These are phyloP conservation scores for Andrena trimmerana DNA, from an alignment of 2,888 invertebrate genomes.

Conservation along the genomic window DNA sequence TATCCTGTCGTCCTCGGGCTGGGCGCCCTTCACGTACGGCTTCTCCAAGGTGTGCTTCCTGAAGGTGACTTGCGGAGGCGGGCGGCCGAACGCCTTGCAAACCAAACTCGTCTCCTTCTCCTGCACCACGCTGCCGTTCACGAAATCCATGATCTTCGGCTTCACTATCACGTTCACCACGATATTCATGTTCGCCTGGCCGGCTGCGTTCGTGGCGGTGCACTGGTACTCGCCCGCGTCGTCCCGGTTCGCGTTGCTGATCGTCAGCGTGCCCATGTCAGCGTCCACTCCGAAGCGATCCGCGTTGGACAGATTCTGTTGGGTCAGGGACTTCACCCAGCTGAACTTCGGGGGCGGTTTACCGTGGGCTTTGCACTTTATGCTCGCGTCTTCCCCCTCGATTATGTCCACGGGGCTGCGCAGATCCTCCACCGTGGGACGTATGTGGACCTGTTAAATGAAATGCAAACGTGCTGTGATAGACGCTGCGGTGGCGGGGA, in stretches of 20 bases:
- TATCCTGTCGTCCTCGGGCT: slow-evolving; percentile 89
- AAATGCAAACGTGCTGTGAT: slow-evolving; percentile 39
- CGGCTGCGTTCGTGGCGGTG: slow-evolving; percentile 92
- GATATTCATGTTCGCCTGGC: slow-evolving; percentile 89
- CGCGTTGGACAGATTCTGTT: slow-evolving; percentile 90
- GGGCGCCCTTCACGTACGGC: slow-evolving; percentile 88
- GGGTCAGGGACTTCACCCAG: slow-evolving; percentile 92
- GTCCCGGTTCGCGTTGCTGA: slow-evolving; percentile 91
- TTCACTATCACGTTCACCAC: slow-evolving; percentile 90
- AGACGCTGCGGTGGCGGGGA: slow-evolving; percentile 17
- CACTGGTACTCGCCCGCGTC: slow-evolving; percentile 94
- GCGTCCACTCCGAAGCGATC: slow-evolving; percentile 90
- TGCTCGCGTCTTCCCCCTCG: slow-evolving; percentile 92
- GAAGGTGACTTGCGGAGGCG: slow-evolving; percentile 93
- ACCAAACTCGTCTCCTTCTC: slow-evolving; percentile 89
- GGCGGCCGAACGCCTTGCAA: slow-evolving; percentile 93
- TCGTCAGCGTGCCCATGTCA: slow-evolving; percentile 90
- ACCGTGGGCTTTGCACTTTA: slow-evolving; percentile 92
- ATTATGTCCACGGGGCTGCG: slow-evolving; percentile 89
- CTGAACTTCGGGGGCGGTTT: slow-evolving; percentile 94
- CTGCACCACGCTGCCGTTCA: slow-evolving; percentile 90
- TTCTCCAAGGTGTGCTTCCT: slow-evolving; percentile 90
- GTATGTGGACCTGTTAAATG: slow-evolving; percentile 88
- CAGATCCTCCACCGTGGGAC: slow-evolving; percentile 90
- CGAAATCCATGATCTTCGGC: slow-evolving; percentile 92